Evolutionary conservation across 2,113 vertebrate genomes (phyloP).

Genomic region (Jacana jacana): DNA sequence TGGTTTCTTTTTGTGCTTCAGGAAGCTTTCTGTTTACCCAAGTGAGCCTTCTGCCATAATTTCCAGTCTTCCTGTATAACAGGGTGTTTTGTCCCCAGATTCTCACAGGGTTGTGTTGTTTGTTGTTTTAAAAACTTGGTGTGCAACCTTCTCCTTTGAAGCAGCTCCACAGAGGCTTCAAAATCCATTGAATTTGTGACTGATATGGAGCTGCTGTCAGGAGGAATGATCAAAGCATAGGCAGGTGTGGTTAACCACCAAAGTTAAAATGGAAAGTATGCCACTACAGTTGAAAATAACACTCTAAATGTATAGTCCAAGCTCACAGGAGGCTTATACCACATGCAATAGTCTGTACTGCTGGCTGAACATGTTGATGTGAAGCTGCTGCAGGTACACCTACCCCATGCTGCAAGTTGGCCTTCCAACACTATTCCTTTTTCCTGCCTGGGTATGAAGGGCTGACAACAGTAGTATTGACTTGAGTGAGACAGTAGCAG

Average conservation of each 20-base stretch:
- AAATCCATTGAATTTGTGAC: neutral
- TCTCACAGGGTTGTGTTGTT: neutral
- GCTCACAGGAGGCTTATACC: neutral
- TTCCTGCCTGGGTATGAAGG: neutral
- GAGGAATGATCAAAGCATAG: neutral
- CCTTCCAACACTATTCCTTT: neutral
- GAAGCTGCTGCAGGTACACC: neutral
- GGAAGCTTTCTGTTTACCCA: neutral
- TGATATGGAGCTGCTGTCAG: neutral
- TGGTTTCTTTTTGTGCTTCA: neutral
- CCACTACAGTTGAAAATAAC: neutral
- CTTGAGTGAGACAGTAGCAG: neutral
- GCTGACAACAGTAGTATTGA: neutral
- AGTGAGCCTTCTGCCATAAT: neutral
- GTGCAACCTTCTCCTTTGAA: neutral
- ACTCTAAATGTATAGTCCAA: neutral
- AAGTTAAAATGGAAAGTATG: neutral
- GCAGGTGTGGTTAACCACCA: neutral
- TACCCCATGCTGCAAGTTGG: neutral
- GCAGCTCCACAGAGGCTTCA: neutral
- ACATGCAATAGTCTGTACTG: neutral
- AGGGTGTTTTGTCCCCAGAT: neutral
- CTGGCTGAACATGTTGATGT: neutral
- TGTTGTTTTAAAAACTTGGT: neutral
- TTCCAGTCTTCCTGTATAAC: neutral